A percentile compares a stretch with the other conserved stretches of the same genome.
phyloP scores from a whole-genome alignment of 1,140 invertebrate species.

The Lineus longissimus region DNA sequence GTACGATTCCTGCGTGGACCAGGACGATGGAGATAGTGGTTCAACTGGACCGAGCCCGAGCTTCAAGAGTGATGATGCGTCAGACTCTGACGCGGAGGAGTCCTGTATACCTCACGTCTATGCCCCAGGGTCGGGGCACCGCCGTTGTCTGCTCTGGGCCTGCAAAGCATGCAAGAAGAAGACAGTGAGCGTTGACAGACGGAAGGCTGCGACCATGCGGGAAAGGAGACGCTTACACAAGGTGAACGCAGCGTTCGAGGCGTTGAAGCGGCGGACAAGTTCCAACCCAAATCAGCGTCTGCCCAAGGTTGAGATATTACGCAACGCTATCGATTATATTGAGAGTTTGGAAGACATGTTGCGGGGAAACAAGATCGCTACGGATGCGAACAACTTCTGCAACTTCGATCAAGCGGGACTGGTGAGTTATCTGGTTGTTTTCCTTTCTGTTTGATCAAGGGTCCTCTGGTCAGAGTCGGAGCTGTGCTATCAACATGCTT shows the following conservation, averaged over 20 bases:
- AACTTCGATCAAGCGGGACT: slow-evolving; percentile 13
- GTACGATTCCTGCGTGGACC: slow-evolving; percentile 11
- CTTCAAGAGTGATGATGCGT: slow-evolving; percentile 13
- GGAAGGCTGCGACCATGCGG: slow-evolving; percentile 93
- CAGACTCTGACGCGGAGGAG: slow-evolving; percentile 36
- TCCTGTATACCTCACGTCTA: slow-evolving; percentile 53
- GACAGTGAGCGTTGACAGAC: slow-evolving; percentile 85
- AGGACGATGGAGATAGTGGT: slow-evolving; percentile 21
- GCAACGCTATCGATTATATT: slow-evolving; percentile 97
- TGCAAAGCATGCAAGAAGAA: slow-evolving; percentile 95
- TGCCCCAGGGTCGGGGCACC: slow-evolving; percentile 51
- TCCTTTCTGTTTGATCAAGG: no score
- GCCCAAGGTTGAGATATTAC: slow-evolving; percentile 94
- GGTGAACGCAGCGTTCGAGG: slow-evolving; percentile 98
- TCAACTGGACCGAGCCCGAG: slow-evolving; percentile 10
- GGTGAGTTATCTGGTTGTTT: no score
- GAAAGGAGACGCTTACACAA: slow-evolving; percentile 87
- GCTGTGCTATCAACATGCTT: no score
- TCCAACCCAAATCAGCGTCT: slow-evolving; percentile 91
- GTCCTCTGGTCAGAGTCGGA: no score
- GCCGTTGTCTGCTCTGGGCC: slow-evolving; percentile 87
- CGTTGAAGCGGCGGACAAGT: slow-evolving; percentile 85
- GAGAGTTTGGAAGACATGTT: slow-evolving; percentile 76
- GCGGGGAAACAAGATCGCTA: slow-evolving; percentile 40
- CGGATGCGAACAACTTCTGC: slow-evolving; percentile 27